Conservation (phyloP, 2,888 invertebrate genomes). For the Zaprionus obscuricornis region DNA sequence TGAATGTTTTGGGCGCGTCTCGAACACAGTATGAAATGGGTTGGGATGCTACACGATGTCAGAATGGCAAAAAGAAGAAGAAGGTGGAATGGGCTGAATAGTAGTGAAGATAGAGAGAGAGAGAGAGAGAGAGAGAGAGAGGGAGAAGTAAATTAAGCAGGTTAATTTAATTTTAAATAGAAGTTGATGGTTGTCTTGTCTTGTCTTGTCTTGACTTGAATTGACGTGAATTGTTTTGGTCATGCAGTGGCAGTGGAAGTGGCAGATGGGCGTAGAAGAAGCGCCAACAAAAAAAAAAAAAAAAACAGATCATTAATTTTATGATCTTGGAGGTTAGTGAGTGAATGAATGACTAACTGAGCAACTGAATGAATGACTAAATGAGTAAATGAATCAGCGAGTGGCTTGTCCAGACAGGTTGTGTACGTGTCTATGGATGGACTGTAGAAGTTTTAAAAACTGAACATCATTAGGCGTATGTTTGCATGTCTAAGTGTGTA, state of each 20-base stretch:
- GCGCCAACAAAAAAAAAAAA: conserved; percentile 44
- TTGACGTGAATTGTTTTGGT: conserved; percentile 26
- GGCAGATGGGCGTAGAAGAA: conserved; percentile 57
- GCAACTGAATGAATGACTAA: conserved; percentile 9
- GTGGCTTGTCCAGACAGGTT: conserved; percentile 50
- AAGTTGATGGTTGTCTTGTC: conserved; percentile 64
- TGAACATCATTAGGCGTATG: conserved; percentile 54
- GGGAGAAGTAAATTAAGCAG: conserved; percentile 68
- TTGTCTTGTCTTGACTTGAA: conserved; percentile 33
- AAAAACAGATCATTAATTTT: conserved; percentile 62
- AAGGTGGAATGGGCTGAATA: conserved; percentile 3
- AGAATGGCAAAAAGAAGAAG: neutral
- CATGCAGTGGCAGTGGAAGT: conserved; percentile 47
- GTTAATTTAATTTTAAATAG: conserved; percentile 78
- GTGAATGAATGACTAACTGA: conserved; percentile 45
- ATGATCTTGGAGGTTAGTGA: conserved; percentile 72
- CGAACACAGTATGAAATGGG: conserved; percentile 6
- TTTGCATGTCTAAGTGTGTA: too few relatives aligned
- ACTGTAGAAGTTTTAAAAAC: conserved; percentile 34
- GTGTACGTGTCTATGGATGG: conserved; percentile 14
- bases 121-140: neutral
- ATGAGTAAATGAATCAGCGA: conserved; percentile 13
- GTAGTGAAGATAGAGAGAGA: neutral
- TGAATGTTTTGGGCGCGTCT: conserved; percentile 72
- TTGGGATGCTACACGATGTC: too few relatives aligned